Conservation (phyloP, 1,140 invertebrate genomes). For the Mercenaria mercenaria region DNA sequence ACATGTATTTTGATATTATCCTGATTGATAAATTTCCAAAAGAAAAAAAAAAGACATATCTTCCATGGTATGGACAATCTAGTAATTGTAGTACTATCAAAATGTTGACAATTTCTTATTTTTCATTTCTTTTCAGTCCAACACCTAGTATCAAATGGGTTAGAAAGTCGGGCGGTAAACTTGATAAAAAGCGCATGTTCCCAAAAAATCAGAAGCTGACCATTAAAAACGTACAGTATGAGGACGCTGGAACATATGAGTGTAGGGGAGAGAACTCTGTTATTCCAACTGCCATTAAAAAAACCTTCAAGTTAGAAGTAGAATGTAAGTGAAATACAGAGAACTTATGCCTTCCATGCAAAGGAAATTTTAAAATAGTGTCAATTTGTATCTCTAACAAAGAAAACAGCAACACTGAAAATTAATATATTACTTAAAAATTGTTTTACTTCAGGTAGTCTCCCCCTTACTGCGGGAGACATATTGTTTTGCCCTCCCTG, state of each 20-base stretch:
- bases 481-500: too few species aligned
- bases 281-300: background rate
- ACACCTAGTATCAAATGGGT: constrained; percentile 71
- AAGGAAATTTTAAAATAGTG: background rate
- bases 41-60: too few species aligned
- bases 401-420: too few species aligned
- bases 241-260: constrained; percentile 79
- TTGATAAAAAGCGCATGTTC: constrained; percentile 49
- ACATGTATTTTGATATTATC: too few species aligned
- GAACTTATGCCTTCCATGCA: background rate
- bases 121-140: constrained; percentile 75
- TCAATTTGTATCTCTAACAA: too few species aligned
- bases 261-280: constrained; percentile 76
- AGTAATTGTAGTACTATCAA: too few species aligned
- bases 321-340: constrained; percentile 71
- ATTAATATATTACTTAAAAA: too few species aligned
- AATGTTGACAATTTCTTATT: too few species aligned
- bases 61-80: too few species aligned
- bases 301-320: constrained; percentile 69
- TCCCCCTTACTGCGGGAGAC: too few species aligned
- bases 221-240: constrained; percentile 76
- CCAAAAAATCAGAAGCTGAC: constrained; percentile 73
- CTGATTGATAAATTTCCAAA: too few species aligned
- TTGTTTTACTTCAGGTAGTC: too few species aligned
- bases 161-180: constrained; percentile 40